These are phyloP conservation scores for Xenus cinereus DNA, from an alignment of 2,113 vertebrate genomes.

Conservation along the genomic window DNA sequence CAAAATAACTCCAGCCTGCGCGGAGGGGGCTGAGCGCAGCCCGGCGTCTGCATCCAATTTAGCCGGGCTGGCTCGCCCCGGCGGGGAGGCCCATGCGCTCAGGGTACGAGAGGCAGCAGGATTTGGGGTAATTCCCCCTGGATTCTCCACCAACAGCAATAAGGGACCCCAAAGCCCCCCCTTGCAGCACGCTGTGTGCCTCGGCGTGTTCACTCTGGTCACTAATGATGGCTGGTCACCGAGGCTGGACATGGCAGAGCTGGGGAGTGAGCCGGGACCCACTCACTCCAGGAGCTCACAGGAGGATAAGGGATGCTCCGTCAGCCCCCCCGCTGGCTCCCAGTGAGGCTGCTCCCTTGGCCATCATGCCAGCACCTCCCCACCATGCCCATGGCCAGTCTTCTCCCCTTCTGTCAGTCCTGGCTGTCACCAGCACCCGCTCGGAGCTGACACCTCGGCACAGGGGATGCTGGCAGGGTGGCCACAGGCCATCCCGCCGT, in stretches of 20 bases:
- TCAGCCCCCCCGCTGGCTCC: background rate
- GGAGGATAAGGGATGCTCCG: accelerated
- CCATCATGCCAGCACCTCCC: background rate
- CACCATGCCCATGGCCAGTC: accelerated
- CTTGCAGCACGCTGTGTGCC: background rate
- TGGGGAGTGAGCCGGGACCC: background rate
- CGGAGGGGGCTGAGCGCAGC: background rate
- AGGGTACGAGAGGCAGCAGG: background rate
- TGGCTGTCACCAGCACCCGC: accelerated
- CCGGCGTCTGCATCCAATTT: background rate
- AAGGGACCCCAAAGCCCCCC: background rate
- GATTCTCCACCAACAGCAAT: accelerated
- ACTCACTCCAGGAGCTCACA: background rate
- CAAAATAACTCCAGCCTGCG: slow-evolving; percentile 27
- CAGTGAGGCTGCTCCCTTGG: background rate
- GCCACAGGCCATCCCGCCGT: background rate
- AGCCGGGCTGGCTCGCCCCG: background rate
- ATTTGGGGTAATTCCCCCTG: background rate
- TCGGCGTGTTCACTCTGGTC: background rate
- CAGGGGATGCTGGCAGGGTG: accelerated
- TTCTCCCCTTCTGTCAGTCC: background rate
- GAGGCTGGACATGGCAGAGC: background rate
- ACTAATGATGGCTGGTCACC: background rate
- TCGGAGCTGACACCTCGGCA: accelerated
- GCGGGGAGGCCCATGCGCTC: accelerated